Evolutionary conservation across 2,888 invertebrate species (phyloP).

Genomic region (Meteorus colon): DNA sequence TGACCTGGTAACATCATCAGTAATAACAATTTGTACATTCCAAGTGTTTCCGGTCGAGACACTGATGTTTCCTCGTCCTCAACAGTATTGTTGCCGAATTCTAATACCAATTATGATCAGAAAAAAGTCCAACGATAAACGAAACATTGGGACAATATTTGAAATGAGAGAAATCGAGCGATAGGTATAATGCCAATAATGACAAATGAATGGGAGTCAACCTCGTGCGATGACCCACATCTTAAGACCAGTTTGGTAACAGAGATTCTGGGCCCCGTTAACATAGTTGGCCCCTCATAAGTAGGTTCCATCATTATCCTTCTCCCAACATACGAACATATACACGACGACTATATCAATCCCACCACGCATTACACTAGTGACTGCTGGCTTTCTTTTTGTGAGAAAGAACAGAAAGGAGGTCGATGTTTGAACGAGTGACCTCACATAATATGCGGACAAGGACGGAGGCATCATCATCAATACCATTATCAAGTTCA

Average conservation of each 20-base stretch:
- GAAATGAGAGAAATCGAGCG: constrained; percentile 24
- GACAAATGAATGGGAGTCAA: constrained; percentile 32
- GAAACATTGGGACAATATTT: background rate
- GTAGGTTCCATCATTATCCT: constrained; percentile 41
- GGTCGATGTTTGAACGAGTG: constrained; percentile 43
- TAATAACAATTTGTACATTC: background rate
- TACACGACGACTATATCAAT: constrained; percentile 5
- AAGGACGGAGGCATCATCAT: constrained; percentile 49
- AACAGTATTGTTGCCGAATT: background rate
- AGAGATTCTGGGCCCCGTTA: constrained; percentile 39
- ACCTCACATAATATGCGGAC: constrained; percentile 54
- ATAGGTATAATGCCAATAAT: constrained; percentile 33
- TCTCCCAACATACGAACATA: constrained; percentile 21
- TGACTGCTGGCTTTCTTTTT: constrained; percentile 39
- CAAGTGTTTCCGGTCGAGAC: background rate
- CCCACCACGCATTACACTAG: constrained; percentile 20
- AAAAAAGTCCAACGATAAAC: background rate
- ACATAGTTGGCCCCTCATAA: constrained; percentile 44
- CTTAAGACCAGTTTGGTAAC: constrained; percentile 65
- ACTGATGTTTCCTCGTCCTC: background rate
- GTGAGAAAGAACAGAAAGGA: constrained; percentile 35
- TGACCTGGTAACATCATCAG: constrained; percentile 61
- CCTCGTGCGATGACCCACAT: constrained; percentile 63
- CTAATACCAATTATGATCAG: background rate
- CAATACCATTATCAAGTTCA: constrained; percentile 24